These are phyloP conservation scores for Sesia bembeciformis DNA, from an alignment of 2,888 invertebrate species.

Conservation along the genomic window DNA sequence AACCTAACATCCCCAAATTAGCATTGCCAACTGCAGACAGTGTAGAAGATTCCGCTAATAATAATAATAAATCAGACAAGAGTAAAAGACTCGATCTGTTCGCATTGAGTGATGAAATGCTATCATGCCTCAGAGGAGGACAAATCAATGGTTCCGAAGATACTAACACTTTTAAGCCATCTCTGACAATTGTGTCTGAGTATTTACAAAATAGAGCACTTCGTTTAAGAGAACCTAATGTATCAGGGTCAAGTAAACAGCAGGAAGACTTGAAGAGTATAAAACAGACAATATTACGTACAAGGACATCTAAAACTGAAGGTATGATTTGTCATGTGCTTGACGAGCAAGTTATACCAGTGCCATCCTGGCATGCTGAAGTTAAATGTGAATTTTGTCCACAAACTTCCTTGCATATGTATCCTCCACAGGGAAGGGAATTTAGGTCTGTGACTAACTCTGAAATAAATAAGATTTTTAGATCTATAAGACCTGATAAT, in stretches of 20 bases:
- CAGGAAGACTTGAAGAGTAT: conserved; percentile 43
- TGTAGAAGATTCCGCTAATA: conserved; percentile 25
- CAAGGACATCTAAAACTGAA: conserved; percentile 40
- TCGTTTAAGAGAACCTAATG: conserved; percentile 38
- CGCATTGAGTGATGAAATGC: conserved; percentile 65
- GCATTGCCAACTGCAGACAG: conserved; percentile 37
- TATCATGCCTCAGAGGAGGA: conserved; percentile 45
- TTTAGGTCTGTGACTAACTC: conserved; percentile 24
- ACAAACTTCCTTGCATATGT: conserved; percentile 5
- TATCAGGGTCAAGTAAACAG: conserved; percentile 22
- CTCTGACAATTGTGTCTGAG: conserved; percentile 53
- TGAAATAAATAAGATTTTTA: conserved; percentile 29
- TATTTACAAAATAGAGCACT: conserved; percentile 54
- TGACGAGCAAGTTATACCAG: conserved; percentile 49
- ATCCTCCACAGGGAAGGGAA: conserved; percentile 13
- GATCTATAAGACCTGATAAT: conserved; percentile 19
- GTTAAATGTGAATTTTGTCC: conserved; percentile 25
- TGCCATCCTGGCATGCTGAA: conserved; percentile 51
- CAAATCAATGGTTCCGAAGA: conserved; percentile 20
- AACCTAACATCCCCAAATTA: conserved; percentile 36
- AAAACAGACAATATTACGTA: conserved; percentile 48
- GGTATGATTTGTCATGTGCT: conserved; percentile 58
- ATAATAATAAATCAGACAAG: conserved; percentile 30
- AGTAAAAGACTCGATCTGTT: conserved; percentile 46
- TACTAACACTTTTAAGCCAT: conserved; percentile 26